Conservation (phyloP, 2,113 vertebrate species). For the Hyperoodon ampullatus region DNA sequence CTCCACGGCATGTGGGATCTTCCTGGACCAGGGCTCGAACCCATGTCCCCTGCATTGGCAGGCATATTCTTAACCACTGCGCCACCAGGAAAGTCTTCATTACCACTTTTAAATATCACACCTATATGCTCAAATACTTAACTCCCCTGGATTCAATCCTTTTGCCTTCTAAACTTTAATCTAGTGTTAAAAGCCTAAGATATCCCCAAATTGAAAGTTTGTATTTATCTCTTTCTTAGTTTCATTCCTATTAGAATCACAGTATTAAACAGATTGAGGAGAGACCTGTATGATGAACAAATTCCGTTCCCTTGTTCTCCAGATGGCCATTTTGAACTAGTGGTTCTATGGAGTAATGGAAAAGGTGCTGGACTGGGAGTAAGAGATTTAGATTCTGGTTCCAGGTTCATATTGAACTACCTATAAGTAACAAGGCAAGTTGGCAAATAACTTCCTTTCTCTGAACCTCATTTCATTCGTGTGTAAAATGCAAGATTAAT, state of each 20-base stretch:
- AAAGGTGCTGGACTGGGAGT: neutral
- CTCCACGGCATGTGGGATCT: neutral
- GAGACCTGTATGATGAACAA: neutral
- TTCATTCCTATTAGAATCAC: neutral
- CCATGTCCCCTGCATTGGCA: too few species aligned
- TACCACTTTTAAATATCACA: neutral
- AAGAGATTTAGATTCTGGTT: neutral
- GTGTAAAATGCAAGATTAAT: conserved; percentile 6
- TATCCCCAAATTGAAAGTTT: neutral
- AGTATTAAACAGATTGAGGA: neutral
- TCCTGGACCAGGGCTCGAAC: too few species aligned
- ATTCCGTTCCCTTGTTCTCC: neutral
- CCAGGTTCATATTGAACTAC: neutral
- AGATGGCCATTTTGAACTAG: neutral
- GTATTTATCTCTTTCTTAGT: neutral
- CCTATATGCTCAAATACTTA: neutral
- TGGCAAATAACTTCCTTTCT: neutral
- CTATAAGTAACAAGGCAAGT: conserved; percentile 18
- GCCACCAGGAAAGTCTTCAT: neutral
- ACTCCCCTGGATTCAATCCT: neutral
- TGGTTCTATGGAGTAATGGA: neutral
- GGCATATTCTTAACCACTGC: too few species aligned
- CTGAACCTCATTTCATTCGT: conserved; percentile 10
- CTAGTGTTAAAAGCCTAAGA: neutral
- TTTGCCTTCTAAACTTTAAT: conserved; percentile 3